A percentile compares a stretch with the other conserved stretches of the same genome.
phyloP scores from a whole-genome alignment of 2,113 vertebrate genomes.

The Electrona antarctica region DNA sequence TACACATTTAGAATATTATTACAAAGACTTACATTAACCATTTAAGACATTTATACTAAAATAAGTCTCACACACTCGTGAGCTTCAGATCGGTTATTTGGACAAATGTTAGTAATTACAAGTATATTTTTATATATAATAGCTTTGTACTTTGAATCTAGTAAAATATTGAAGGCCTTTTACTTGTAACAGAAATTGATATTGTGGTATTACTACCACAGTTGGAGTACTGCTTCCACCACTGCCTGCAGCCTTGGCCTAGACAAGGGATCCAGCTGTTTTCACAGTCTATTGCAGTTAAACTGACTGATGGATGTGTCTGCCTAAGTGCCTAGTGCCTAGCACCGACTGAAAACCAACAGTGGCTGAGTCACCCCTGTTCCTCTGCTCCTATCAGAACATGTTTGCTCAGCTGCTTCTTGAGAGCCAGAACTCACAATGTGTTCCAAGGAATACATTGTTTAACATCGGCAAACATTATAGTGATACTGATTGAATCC shows the following conservation, averaged over 20 bases:
- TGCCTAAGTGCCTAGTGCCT: not conserved
- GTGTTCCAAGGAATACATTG: slow-evolving; percentile 30
- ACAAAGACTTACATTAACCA: too few species aligned
- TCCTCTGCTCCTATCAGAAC: slow-evolving; percentile 23
- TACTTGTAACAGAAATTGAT: too few species aligned
- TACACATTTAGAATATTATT: too few species aligned
- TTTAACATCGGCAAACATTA: not conserved
- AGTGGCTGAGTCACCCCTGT: slow-evolving; percentile 47
- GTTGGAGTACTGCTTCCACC: too few species aligned
- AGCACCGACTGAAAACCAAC: not conserved
- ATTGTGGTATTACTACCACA: too few species aligned
- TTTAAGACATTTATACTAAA: too few species aligned
- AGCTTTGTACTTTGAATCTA: too few species aligned
- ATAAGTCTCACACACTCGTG: too few species aligned
- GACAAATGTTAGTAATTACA: too few species aligned
- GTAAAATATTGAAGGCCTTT: too few species aligned
- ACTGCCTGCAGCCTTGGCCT: not conserved
- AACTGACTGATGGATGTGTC: not conserved
- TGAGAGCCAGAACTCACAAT: slow-evolving; percentile 15
- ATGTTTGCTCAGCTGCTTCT: slow-evolving; percentile 57
- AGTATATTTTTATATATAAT: too few species aligned
- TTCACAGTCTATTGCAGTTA: slow-evolving; percentile 5
- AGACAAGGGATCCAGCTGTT: not conserved
- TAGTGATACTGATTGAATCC: not conserved
- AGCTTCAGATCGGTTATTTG: too few species aligned